A percentile compares a stretch with the other conserved stretches of the same genome.
Conservation (phyloP, 2,888 invertebrate species). For the Megastigmus dorsalis region DNA sequence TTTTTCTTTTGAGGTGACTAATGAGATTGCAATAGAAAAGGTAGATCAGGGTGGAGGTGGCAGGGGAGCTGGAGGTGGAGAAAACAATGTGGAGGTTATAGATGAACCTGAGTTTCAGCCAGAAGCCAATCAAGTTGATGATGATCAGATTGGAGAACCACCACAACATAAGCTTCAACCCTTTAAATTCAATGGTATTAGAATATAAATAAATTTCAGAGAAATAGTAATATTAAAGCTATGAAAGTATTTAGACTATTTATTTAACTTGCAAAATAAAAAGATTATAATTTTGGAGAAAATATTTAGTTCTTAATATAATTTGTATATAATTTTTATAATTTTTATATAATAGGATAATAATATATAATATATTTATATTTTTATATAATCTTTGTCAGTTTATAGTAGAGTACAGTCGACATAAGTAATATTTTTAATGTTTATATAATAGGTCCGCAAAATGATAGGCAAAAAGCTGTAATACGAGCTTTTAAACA, state of each 20-base stretch:
- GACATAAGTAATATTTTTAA: not conserved
- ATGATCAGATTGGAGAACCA: slow-evolving; percentile 71
- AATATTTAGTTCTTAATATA: too few species aligned
- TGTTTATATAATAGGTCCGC: slow-evolving; percentile 78
- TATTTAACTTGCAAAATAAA: too few species aligned
- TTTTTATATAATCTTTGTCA: too few species aligned
- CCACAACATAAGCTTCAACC: slow-evolving; percentile 68
- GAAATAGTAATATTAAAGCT: not conserved
- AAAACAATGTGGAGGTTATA: slow-evolving; percentile 71
- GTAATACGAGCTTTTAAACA: slow-evolving; percentile 93
- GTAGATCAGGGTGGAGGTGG: slow-evolving; percentile 64
- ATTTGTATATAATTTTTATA: too few species aligned
- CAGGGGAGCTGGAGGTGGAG: slow-evolving; percentile 50
- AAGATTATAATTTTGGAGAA: too few species aligned
- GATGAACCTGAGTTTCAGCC: slow-evolving; percentile 75
- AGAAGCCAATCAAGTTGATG: slow-evolving; percentile 69
- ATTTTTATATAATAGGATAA: too few species aligned
- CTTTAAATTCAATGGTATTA: slow-evolving; percentile 67
- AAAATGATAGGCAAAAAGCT: slow-evolving; percentile 87
- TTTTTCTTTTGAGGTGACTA: slow-evolving; percentile 60
- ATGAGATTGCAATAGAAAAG: slow-evolving; percentile 70
- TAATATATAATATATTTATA: too few species aligned
- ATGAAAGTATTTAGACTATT: too few species aligned
- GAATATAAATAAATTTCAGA: too few species aligned
- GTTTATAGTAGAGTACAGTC: not conserved